phyloP scores from a whole-genome alignment of 1,140 invertebrate genomes.

The Hormaphis cornu region DNA sequence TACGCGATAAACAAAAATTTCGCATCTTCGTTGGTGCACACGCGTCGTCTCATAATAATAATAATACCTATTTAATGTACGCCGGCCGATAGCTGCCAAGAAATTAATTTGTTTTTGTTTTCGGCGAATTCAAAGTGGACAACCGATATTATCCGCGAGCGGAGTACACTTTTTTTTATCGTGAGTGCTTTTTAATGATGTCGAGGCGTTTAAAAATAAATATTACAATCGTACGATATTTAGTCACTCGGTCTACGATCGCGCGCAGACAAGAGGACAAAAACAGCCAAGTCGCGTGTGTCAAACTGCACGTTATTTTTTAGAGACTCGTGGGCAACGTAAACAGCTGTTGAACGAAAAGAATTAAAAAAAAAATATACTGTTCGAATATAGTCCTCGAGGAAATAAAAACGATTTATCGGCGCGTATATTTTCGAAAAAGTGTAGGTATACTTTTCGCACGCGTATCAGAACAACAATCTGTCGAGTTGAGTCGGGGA shows the following conservation, averaged over 20 bases:
- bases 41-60: no score
- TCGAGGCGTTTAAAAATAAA: conserved; percentile 2
- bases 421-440: not conserved
- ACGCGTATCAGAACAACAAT: no score
- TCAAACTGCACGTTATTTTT: no score
- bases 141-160: not conserved
- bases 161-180: no score
- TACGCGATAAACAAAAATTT: not conserved
- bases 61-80: not conserved
- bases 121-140: not conserved
- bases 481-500: no score
- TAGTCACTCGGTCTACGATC: no score
- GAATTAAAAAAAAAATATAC: no score
- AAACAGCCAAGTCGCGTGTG: not conserved
- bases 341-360: no score
- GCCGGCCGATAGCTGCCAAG: no score
- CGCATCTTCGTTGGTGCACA: not conserved
- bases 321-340: no score
- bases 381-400: no score
- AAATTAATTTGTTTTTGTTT: not conserved
- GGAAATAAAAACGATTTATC: not conserved
- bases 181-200: not conserved
- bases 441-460: not conserved
- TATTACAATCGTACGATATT: not conserved
- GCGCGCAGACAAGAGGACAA: no score